Base-by-base conservation (phyloP, 2,888 invertebrate species). In the Sinelater perroti region DNA sequence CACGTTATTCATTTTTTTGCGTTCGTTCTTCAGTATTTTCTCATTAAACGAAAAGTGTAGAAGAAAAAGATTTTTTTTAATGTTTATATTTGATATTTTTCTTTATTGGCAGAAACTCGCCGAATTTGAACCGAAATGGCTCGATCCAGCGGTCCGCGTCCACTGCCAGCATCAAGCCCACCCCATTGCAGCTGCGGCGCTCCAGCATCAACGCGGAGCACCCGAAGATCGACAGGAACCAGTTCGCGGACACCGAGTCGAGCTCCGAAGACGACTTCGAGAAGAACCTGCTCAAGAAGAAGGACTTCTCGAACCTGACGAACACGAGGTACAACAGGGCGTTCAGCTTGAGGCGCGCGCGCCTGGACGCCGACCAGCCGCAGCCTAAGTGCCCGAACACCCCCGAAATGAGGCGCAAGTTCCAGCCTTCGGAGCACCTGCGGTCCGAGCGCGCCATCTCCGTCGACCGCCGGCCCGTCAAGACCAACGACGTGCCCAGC, bases 311-410 rank as follows among this genome's bases (percentile, higher is more conserved):
- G 49, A 76, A 77, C 46, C 67, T 83, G 56, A 79, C 81, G 31
- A 83, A 81, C 62, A 85, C 85, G 71, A 84, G 82, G 56, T 87
- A 87, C 67, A 94, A 93, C 74, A 83, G 91, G 63, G 88, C 90
- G n/a, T 81, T 86, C 58, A 83, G 88, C 72, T 79, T 89, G 79
- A 80, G 91, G 67, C 67, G 88, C 76, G 82, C 85, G n/a, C 75
- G 85, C 63, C 70, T 87, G 26, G 87, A 86, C 63, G 79, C 80
- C 3, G 73, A 75, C 52, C 67, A 74, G 24, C 81, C 78, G 0
- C 79, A 81, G 6, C 82, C 70, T 0, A 77, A 81, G 67, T 85
- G 85, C 72, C 85, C 85, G 1, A 85, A 85, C 47, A 86, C 86
- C 0, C 85, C 86, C 0, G 85, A 86, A 66, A 81, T 84, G 82